Base-by-base conservation (phyloP, 1,140 invertebrate species). In the Onthophagus taurus region DNA sequence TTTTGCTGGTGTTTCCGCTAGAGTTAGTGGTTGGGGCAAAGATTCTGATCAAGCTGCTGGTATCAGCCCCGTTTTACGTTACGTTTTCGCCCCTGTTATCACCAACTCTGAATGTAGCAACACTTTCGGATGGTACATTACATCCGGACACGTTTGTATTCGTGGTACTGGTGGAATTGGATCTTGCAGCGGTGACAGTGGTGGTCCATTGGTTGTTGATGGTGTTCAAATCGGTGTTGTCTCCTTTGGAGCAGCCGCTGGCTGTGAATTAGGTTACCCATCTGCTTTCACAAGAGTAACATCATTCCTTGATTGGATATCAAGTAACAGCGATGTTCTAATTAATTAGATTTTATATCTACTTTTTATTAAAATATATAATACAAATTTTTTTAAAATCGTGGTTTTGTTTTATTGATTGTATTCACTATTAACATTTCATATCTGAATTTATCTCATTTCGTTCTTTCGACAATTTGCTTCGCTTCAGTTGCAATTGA, bases 241-340 rank as follows among this genome's bases (percentile, higher is more conserved):
- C 7, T 47, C 44, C 38, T 53, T 53, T 31, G 35, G 35, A 9
- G 13, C 16, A 11, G 37, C 31, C 1, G 55, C 44, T 8, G 73
- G 73, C 1, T 77, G 75, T 51, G 71, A 65, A 19, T 54, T 57
- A 34, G 63, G 67, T n/a, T 43, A 58, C 13, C 74, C 75, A 0
- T 67, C 68, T 11, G 74, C 70, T 0, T 77, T 72, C 49, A 70
- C 68, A 1, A 62, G 74, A 14, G 36, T 39, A 16, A 14, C 18
- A 9, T n/a, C 7, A 8, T 26, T 38, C 12, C 20, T 46, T 19
- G 18, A 30, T 23, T 46, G 44, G 44, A 46, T 46, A n/a, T n/a
- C n/a, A n/a, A n/a, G n/a, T n/a, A n/a, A n/a, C n/a, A n/a, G n/a
- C n/a, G n/a, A n/a, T n/a, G n/a, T n/a, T n/a, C n/a, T n/a, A n/a